Evolutionary conservation across 2,888 invertebrate species (phyloP), one percentile per base, ranked within the genome.

Genomic region (Cephus spinipes): DNA sequence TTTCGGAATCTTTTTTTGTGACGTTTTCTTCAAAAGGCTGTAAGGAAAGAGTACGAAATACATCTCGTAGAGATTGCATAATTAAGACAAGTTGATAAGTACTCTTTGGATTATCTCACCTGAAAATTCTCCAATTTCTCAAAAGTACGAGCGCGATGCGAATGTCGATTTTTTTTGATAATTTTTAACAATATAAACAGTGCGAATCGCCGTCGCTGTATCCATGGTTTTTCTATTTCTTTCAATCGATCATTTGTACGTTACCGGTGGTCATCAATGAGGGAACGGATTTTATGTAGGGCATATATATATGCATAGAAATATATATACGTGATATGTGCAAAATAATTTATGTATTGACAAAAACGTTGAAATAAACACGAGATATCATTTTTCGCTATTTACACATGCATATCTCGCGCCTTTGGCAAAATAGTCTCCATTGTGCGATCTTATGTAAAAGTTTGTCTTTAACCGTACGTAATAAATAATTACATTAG

Each of bases 111-210:
- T 74, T 11, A 74, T 74, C 73, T 76, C 73, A 79, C 79, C 79
- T 73, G 23, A 79, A 79, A 79, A 79, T 73, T 73, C 73, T 77
- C 76, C 76, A 74, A 77, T 79, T 79, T 79, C 79, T 79, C 76
- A 79, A 79, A 79, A 76, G 73, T 68, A 79, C 73, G 73, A 79
- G 73, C 79, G 69, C 74, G 73, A 79, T 68, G 75, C 71, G 76
- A 79, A 31, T 35, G 31, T 55, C 32, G 23, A 75, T 69, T 68
- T 73, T 78, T 40, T 71, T 71, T 11, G n/a, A 32, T 35, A 15
- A 34, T 23, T 68, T n/a, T 9, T 76, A 76, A 79, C 73, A 79
- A 79, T 76, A 79, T n/a, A 69, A 76, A 76, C 73, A 76, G 73
- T 36, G 15, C 74, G 30, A 35, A 74, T 35, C 32, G 12, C 31